Base-by-base conservation (phyloP, 2,888 invertebrate genomes). In the Parascotia fuliginaria region DNA sequence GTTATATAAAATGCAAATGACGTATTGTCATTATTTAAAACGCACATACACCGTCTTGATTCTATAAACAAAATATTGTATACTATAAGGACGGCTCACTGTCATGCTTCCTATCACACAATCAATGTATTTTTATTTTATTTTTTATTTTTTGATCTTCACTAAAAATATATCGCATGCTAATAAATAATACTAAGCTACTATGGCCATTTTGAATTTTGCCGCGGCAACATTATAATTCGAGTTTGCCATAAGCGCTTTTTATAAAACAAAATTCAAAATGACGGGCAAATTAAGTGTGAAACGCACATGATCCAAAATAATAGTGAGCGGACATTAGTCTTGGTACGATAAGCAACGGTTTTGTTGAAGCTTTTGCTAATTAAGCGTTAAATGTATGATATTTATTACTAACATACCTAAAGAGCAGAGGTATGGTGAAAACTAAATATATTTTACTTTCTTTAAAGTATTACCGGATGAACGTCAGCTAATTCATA, bases 181-280 rank as follows among this genome's bases (percentile, higher is more conserved):
- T 89, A 88, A 89, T 90, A 89, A 90, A 89, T 89, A 86, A 86
- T 79, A 78, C 85, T 87, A 89, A 83, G 79, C 85, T 85, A 82
- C 66, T 60, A 60, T 74, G 59, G 63, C 73, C 76, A 66, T 73
- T 72, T 76, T 77, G 79, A 78, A 77, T 75, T 71, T 67, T 64
- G 60, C 61, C 60, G 65, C 60, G 50, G 47, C 51, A 57, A 55
- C 46, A 39, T 24, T 53, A 51, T 14, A 37, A 54, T 50, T 33
- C 11, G 14, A 49, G 54, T 47, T 34, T 42, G 54, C 60, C 56
- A 40, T 58, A 42, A 16, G 38, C 34, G 32, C 53, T 49, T 42
- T 49, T n/a, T n/a, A n/a, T n/a, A n/a, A n/a, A n/a, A n/a, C 66
- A 73, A 78, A 79, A 78, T 77, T 76, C 83, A 85, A 82, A 75